phyloP scores from a whole-genome alignment of 2,888 invertebrate species.

The Pinctada fucata region DNA sequence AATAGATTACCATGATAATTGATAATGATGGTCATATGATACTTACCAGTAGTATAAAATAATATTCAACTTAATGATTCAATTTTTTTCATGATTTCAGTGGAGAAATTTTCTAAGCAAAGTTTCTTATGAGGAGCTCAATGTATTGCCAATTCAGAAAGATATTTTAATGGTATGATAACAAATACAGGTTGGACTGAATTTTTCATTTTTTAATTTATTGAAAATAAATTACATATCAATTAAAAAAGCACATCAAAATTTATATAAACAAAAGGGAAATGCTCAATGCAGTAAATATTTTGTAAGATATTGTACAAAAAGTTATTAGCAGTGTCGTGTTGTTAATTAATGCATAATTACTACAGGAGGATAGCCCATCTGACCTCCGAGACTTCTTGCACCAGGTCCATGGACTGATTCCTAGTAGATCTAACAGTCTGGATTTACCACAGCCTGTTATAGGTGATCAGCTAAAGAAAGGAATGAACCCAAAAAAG shows the following conservation, averaged over 20 bases:
- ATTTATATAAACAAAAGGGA: no score
- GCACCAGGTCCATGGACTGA: slow-evolving; percentile 38
- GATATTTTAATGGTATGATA: slow-evolving; percentile 47
- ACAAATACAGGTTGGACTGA: no score
- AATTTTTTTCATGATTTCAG: slow-evolving; percentile 47
- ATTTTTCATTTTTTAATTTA: no score
- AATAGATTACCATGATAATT: not conserved
- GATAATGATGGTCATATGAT: not conserved
- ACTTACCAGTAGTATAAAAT: not conserved
- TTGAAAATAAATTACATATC: no score
- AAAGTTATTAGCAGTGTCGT: not conserved
- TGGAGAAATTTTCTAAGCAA: slow-evolving; percentile 50
- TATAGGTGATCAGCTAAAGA: slow-evolving; percentile 46
- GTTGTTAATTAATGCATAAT: not conserved
- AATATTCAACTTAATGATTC: not conserved
- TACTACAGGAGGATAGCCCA: slow-evolving; percentile 55
- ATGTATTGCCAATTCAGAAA: slow-evolving; percentile 50
- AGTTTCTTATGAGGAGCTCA: slow-evolving; percentile 53
- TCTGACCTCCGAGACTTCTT: slow-evolving; percentile 49
- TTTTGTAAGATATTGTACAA: not conserved
- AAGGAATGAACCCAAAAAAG: slow-evolving; percentile 74
- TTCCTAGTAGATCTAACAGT: slow-evolving; percentile 38
- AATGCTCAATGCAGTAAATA: no score
- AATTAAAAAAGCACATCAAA: no score
- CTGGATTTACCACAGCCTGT: not conserved